A percentile compares a stretch with the other conserved stretches of the same genome.
phyloP scores from a whole-genome alignment of 1,140 invertebrate species.

The Charaxes varanes region DNA sequence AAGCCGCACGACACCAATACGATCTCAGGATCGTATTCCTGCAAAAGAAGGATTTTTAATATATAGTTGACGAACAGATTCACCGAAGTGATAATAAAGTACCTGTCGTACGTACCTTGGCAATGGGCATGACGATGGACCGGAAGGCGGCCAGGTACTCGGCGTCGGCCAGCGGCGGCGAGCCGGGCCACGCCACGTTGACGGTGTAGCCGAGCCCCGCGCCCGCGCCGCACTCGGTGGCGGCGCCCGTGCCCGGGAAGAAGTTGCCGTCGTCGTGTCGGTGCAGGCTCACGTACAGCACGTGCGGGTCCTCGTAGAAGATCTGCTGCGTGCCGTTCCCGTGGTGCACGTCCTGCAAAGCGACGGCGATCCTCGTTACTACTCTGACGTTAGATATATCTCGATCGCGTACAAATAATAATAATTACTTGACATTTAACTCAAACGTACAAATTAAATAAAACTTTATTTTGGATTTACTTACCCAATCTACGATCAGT shows the following conservation, averaged over 20 bases:
- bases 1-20: slow-evolving; percentile 98
- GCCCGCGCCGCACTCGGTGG: slow-evolving; percentile 92
- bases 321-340: slow-evolving; percentile 99
- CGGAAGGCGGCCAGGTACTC: slow-evolving; percentile 98
- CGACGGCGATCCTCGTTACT: too few species aligned
- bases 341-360: slow-evolving; percentile 94
- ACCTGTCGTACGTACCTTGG: slow-evolving; percentile 78
- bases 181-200: slow-evolving; percentile 96
- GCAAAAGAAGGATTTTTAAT: too few species aligned
- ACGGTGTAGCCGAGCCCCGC: slow-evolving; percentile 97
- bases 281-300: slow-evolving; percentile 98
- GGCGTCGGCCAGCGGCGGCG: slow-evolving; percentile 96
- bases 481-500: slow-evolving; percentile 96
- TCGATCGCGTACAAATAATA: too few species aligned
- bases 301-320: slow-evolving; percentile 96
- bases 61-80: not conserved
- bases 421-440: too few species aligned
- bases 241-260: slow-evolving; percentile 97
- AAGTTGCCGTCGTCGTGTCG: slow-evolving; percentile 99
- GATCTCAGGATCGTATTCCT: slow-evolving; percentile 95
- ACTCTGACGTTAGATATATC: too few species aligned
- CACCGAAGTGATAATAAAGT: too few species aligned
- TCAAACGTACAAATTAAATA: too few species aligned
- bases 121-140: slow-evolving; percentile 93
- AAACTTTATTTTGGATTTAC: too few species aligned